Percentiles rank a stretch among this genome's conserved stretches.
Evolutionary conservation across 2,888 invertebrate genomes (phyloP).

Genomic region (Drosophila anomalata): DNA sequence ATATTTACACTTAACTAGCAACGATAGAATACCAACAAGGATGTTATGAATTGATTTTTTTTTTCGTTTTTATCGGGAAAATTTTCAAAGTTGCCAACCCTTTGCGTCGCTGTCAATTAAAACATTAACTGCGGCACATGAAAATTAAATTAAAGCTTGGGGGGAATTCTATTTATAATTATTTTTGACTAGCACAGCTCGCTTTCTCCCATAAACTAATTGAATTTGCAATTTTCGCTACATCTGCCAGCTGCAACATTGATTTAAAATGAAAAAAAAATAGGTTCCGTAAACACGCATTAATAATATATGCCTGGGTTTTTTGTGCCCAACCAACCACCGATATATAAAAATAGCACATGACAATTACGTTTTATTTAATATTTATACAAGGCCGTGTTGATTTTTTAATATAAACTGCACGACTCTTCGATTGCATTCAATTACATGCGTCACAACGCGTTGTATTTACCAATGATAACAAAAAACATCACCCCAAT

Average conservation of each 20-base stretch:
- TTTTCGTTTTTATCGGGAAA: neutral
- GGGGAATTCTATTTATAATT: constrained; percentile 17
- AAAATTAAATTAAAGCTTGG: constrained; percentile 24
- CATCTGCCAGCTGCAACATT: constrained; percentile 10
- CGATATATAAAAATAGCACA: constrained; percentile 61
- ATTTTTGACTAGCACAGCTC: constrained; percentile 24
- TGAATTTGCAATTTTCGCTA: constrained; percentile 42
- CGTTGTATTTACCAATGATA: neutral
- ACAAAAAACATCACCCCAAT: neutral
- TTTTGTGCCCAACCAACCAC: constrained; percentile 63
- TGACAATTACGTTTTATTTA: constrained; percentile 55
- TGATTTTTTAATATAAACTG: constrained; percentile 41
- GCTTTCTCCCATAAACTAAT: constrained; percentile 25
- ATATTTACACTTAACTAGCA: constrained; percentile 13
- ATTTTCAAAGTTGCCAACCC: neutral
- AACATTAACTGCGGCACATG: constrained; percentile 2
- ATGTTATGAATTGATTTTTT: neutral
- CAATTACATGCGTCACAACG: constrained; percentile 14
- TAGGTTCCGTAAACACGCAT: constrained; percentile 20
- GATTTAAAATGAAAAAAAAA: constrained; percentile 16
- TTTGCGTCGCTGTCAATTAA: constrained; percentile 38
- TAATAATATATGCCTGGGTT: constrained; percentile 18
- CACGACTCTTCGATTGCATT: constrained; percentile 57
- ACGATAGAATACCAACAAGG: neutral
- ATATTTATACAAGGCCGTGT: constrained; percentile 40